A percentile compares a stretch with the other conserved stretches of the same genome.
Conservation (phyloP, 2,797 vertebrate species). For the Anguilla marmorata region DNA sequence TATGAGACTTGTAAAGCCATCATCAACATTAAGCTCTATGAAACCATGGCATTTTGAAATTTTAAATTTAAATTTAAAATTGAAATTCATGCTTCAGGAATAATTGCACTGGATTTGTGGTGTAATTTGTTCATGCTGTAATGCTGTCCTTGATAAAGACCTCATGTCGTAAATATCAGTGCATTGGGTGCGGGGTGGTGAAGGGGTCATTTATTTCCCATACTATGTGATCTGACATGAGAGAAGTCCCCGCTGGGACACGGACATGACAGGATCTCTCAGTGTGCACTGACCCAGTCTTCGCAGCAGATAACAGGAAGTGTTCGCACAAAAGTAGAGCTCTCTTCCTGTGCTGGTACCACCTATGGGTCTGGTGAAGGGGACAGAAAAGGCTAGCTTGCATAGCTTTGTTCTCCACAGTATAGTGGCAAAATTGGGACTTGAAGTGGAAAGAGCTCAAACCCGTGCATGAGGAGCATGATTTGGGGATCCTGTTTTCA, state of each 20-base stretch:
- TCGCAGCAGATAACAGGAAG: constrained; percentile 12
- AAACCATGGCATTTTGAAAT: too few species aligned
- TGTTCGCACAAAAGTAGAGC: background rate
- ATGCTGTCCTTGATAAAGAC: constrained; percentile 43
- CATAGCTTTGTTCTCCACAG: background rate
- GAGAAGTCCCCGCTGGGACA: constrained; percentile 43
- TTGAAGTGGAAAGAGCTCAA: background rate
- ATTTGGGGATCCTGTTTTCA: background rate
- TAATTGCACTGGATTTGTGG: background rate
- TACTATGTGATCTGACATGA: constrained; percentile 38
- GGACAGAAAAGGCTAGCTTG: constrained; percentile 30
- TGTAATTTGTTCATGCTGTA: constrained; percentile 35
- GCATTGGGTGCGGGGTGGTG: constrained; percentile 17
- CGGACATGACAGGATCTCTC: constrained; percentile 47
- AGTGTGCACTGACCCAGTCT: background rate
- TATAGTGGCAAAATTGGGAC: too few species aligned
- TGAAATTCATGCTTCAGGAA: background rate
- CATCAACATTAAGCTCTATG: too few species aligned
- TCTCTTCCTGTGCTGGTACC: constrained; percentile 25
- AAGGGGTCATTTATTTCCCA: constrained; percentile 26
- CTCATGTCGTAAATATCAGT: constrained; percentile 49
- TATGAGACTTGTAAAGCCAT: too few species aligned
- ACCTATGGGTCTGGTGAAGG: constrained; percentile 35
- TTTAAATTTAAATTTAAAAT: background rate
- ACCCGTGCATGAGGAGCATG: background rate